These are phyloP conservation scores for Centropus unirufus DNA, from an alignment of 2,113 vertebrate species.

Conservation along the genomic window DNA sequence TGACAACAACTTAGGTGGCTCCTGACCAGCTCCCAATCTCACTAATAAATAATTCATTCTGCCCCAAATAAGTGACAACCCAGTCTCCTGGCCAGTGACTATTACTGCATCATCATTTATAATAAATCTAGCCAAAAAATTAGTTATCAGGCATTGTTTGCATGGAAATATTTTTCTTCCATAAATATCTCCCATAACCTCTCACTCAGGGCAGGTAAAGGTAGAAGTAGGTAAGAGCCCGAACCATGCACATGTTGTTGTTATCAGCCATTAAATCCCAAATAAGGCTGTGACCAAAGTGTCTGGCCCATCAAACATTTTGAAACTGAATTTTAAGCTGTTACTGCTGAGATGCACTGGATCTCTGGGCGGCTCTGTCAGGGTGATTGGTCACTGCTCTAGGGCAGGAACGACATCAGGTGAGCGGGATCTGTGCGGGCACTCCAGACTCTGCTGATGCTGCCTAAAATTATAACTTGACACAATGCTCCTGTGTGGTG, in stretches of 20 bases:
- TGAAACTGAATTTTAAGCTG: not conserved
- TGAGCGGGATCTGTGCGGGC: not conserved
- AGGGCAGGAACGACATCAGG: too few relatives aligned
- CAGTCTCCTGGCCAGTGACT: not conserved
- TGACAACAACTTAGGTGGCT: not conserved
- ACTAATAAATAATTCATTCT: not conserved
- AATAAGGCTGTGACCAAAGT: not conserved
- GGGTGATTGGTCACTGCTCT: not conserved
- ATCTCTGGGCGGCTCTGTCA: not conserved
- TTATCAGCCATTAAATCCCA: not conserved
- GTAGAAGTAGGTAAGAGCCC: not conserved
- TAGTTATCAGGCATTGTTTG: not conserved
- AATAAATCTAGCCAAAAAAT: not conserved
- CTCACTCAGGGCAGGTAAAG: accelerated
- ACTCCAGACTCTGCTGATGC: not conserved
- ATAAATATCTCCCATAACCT: not conserved
- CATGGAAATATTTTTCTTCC: not conserved
- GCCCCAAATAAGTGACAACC: not conserved
- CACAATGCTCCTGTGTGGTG: not conserved
- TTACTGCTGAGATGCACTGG: not conserved
- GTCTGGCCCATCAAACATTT: not conserved
- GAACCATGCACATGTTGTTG: not conserved
- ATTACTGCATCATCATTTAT: not conserved
- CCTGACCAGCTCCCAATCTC: not conserved
- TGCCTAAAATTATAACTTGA: not conserved